phyloP scores from a whole-genome alignment of 2,797 vertebrate genomes.

The Helicolenus hilgendorfi region DNA sequence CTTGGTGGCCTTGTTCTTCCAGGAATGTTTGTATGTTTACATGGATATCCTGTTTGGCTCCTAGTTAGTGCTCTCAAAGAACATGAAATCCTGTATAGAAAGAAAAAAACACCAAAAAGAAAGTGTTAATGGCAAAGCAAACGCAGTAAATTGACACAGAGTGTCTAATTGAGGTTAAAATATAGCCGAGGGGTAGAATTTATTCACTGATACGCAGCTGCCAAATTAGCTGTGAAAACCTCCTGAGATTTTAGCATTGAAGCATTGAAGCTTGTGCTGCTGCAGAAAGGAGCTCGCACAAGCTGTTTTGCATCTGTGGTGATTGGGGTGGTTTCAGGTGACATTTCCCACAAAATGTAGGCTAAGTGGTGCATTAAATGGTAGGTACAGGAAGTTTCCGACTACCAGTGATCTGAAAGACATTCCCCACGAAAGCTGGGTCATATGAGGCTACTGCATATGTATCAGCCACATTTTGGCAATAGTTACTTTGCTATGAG shows the following conservation, averaged over 20 bases:
- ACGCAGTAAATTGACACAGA: background rate
- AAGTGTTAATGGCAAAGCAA: background rate
- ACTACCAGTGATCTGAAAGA: slow-evolving; percentile 3
- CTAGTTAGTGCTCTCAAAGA: slow-evolving; percentile 87
- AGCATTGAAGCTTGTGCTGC: background rate
- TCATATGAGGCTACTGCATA: slow-evolving; percentile 34
- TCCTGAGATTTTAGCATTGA: background rate
- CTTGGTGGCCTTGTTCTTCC: slow-evolving; percentile 63
- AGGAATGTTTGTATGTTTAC: slow-evolving; percentile 35
- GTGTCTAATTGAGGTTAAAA: background rate
- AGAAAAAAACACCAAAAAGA: background rate
- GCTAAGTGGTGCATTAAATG: slow-evolving; percentile 46
- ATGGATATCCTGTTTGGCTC: slow-evolving; percentile 30
- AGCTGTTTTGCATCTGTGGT: slow-evolving; percentile 44
- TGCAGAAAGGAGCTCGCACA: background rate
- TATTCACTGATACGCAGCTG: background rate
- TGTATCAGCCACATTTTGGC: background rate
- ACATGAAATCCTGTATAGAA: slow-evolving; percentile 90
- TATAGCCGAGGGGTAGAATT: background rate
- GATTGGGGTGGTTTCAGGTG: slow-evolving; percentile 30
- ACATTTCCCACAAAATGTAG: slow-evolving; percentile 47
- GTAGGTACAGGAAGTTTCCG: slow-evolving; percentile 13
- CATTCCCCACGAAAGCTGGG: slow-evolving; percentile 19
- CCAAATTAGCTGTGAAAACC: background rate
- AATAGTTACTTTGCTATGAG: background rate